These are phyloP conservation scores for Muscicapa adusta DNA, from an alignment of 2,113 vertebrate species.

Conservation along the genomic window DNA sequence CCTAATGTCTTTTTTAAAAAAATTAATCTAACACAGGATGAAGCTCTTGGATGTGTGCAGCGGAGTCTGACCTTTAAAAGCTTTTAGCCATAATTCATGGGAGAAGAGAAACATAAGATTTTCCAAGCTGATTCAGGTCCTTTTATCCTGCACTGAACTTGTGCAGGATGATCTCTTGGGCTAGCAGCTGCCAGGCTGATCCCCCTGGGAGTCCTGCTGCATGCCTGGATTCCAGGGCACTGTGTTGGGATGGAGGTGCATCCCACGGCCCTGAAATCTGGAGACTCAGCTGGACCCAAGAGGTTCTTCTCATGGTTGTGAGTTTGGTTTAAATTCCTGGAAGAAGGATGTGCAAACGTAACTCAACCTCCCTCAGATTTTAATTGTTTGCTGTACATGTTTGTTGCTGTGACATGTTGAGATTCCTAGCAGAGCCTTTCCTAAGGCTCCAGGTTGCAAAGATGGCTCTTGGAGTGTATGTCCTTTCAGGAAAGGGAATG, in stretches of 20 bases:
- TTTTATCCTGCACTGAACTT: not conserved
- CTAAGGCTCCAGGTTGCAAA: not conserved
- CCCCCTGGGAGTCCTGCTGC: not conserved
- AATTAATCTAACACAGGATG: not conserved
- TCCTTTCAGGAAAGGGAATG: too few species aligned
- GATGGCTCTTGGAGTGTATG: not conserved
- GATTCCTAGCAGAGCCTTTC: not conserved
- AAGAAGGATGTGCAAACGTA: not conserved
- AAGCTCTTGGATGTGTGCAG: not conserved
- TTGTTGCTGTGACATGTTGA: not conserved
- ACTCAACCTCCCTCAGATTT: not conserved
- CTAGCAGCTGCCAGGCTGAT: not conserved
- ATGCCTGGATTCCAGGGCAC: rapidly evolving
- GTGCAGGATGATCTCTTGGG: not conserved
- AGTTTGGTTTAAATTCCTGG: not conserved
- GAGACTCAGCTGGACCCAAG: not conserved
- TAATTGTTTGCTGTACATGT: rapidly evolving
- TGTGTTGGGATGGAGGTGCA: not conserved
- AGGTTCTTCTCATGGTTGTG: not conserved
- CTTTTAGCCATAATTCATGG: not conserved
- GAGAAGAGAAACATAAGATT: not conserved
- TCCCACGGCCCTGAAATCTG: not conserved
- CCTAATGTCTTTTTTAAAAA: not conserved
- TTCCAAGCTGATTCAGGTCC: not conserved
- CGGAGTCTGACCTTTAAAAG: not conserved